Percentiles rank a stretch among this genome's conserved stretches.
phyloP scores from a whole-genome alignment of 2,113 vertebrate species.

The Melanotaenia duboulayi region DNA sequence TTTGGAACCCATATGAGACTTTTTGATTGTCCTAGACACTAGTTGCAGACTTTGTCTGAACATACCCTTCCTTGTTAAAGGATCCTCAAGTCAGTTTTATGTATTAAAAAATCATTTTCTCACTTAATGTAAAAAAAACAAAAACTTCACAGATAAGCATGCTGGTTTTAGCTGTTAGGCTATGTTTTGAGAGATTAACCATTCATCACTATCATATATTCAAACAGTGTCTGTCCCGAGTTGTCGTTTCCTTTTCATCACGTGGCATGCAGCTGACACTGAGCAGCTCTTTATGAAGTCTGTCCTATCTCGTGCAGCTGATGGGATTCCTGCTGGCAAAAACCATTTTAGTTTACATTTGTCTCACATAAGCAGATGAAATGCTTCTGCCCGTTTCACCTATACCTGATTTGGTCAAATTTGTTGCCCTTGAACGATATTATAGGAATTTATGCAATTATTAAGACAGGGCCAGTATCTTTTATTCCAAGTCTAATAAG shows the following conservation, averaged over 20 bases:
- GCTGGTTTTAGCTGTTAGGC: not conserved
- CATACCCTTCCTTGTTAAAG: too few species aligned
- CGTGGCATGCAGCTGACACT: constrained; percentile 40
- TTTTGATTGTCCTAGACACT: too few species aligned
- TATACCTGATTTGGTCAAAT: not conserved
- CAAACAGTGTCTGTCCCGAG: constrained; percentile 3
- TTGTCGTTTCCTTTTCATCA: constrained; percentile 11
- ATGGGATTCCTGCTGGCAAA: constrained; percentile 38
- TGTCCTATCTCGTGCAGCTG: constrained; percentile 64
- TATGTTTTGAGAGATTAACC: not conserved
- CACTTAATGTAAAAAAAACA: not conserved
- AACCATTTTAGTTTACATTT: constrained; percentile 21
- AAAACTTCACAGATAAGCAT: not conserved
- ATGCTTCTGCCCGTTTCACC: not conserved
- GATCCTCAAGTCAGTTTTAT: not conserved
- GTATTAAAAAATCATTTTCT: not conserved
- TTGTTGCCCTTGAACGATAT: constrained; percentile 9
- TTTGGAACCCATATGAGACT: too few species aligned
- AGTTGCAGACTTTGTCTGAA: too few species aligned
- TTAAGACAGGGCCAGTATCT: constrained; percentile 12
- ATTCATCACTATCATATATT: not conserved
- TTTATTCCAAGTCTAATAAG: constrained; percentile 8
- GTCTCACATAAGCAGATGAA: not conserved
- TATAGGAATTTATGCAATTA: too few species aligned
- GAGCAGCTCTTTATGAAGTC: constrained; percentile 6